A percentile compares a stretch with the other conserved stretches of the same genome.
phyloP scores from a whole-genome alignment of 2,888 invertebrate species.

The Petrophora chlorosata region DNA sequence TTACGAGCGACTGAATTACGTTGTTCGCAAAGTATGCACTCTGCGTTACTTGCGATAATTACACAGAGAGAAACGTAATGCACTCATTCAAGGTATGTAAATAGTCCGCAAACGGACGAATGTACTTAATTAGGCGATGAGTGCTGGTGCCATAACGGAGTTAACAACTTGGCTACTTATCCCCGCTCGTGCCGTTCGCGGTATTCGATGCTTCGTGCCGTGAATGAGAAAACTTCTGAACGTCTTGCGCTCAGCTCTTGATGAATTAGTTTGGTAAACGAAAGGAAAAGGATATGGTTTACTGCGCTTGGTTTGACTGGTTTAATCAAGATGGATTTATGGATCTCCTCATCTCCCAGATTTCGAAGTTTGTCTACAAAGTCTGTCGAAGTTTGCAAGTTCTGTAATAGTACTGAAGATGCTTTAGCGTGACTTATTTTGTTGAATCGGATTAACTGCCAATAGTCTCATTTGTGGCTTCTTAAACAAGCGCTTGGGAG shows the following conservation, averaged over 20 bases:
- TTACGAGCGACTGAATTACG: constrained; percentile 46
- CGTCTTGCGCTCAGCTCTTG: too few species aligned
- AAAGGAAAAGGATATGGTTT: constrained; percentile 31
- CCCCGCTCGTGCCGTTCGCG: constrained; percentile 19
- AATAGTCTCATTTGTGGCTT: constrained; percentile 3
- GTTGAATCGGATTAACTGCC: constrained; percentile 5
- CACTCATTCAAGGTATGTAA: constrained; percentile 25
- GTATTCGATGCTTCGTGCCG: constrained; percentile 25
- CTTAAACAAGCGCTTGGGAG: not conserved
- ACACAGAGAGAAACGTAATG: constrained; percentile 30
- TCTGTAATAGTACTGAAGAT: constrained; percentile 9
- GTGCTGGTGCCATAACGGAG: constrained; percentile 9
- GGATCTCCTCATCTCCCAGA: constrained; percentile 15
- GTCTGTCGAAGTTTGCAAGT: constrained; percentile 14
- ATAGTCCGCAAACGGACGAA: constrained; percentile 23
- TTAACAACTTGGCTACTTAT: constrained; percentile 20
- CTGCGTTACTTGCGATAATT: constrained; percentile 32
- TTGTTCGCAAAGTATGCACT: constrained; percentile 45
- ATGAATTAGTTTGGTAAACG: constrained; percentile 34
- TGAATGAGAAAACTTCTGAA: constrained; percentile 30
- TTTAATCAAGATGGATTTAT: constrained; percentile 32
- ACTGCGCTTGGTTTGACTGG: constrained; percentile 23
- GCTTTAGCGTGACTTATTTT: constrained; percentile 8
- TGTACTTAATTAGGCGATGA: constrained; percentile 15
- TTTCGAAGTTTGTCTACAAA: constrained; percentile 3